A percentile compares a stretch with the other conserved stretches of the same genome.
Conservation (phyloP, 2,888 invertebrate species). For the Trichogramma evanescens region DNA sequence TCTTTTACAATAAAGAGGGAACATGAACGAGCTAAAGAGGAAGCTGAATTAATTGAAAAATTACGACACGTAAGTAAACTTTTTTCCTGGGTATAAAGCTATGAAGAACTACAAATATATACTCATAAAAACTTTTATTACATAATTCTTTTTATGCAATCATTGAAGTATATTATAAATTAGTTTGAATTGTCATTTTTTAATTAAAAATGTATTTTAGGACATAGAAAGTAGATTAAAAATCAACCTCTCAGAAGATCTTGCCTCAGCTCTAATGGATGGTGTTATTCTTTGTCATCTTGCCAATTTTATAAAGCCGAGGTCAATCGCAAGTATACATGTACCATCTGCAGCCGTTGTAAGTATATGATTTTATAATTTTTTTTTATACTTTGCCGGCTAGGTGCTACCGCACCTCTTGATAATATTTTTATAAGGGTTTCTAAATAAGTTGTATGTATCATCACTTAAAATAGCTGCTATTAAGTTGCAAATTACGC, state of each 20-base stretch:
- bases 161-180: not conserved
- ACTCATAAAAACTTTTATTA: not conserved
- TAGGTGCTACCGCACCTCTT: too few relatives aligned
- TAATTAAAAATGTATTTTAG: conserved; percentile 49
- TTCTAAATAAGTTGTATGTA: not conserved
- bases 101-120: not conserved
- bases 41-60: conserved; percentile 76
- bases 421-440: not conserved
- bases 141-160: not conserved
- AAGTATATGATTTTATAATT: too few relatives aligned
- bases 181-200: conserved; percentile 11
- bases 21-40: conserved; percentile 84
- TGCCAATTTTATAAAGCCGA: conserved; percentile 85
- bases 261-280: conserved; percentile 78
- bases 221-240: conserved; percentile 84
- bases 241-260: conserved; percentile 79
- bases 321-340: conserved; percentile 88
- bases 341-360: conserved; percentile 90
- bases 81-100: not conserved
- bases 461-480: too few relatives aligned
- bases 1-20: conserved; percentile 89
- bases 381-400: too few relatives aligned
- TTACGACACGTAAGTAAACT: conserved; percentile 64
- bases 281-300: conserved; percentile 92
- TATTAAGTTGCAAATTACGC: too few relatives aligned